These are phyloP conservation scores for Caenorhabditis afra DNA, from an alignment of 2,888 invertebrate species.

Conservation along the genomic window DNA sequence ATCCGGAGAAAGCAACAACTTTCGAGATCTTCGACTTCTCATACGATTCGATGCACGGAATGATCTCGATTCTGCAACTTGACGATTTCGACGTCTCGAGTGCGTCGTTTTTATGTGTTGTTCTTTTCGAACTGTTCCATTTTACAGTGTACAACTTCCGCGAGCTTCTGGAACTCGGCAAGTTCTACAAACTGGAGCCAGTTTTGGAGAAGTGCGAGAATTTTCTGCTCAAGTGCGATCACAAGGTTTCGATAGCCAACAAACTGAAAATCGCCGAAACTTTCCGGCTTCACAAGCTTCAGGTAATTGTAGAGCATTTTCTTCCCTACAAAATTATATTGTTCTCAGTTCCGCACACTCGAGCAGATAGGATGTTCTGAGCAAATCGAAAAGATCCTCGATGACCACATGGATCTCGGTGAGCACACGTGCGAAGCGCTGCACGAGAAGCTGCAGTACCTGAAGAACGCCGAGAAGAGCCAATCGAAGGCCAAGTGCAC, in stretches of 20 bases:
- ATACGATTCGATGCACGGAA: conserved; percentile 29
- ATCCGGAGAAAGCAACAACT: background rate
- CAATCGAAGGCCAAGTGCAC: background rate
- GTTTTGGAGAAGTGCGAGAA: conserved; percentile 38
- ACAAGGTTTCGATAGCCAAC: conserved; percentile 16
- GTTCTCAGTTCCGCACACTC: conserved; percentile 40
- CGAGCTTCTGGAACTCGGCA: conserved; percentile 25
- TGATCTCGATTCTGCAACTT: conserved; percentile 36
- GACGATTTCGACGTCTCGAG: conserved; percentile 22
- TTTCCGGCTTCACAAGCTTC: conserved; percentile 22
- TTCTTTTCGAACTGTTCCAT: too few species aligned
- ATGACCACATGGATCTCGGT: conserved; percentile 34
- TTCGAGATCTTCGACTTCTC: conserved; percentile 45
- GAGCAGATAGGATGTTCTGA: conserved; percentile 12
- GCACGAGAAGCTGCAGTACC: conserved; percentile 10
- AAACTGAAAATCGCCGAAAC: conserved; percentile 40
- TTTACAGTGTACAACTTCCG: conserved; percentile 16
- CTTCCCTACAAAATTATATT: too few species aligned
- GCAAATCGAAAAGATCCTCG: conserved; percentile 27
- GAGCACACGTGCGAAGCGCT: conserved; percentile 34
- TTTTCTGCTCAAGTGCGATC: conserved; percentile 23
- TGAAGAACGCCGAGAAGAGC: background rate
- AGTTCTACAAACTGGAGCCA: background rate
- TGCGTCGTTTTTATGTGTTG: background rate
- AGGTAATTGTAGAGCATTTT: too few species aligned